These are phyloP conservation scores for Prosopocoilus inquinatus DNA, from an alignment of 2,888 invertebrate species.

Conservation along the genomic window DNA sequence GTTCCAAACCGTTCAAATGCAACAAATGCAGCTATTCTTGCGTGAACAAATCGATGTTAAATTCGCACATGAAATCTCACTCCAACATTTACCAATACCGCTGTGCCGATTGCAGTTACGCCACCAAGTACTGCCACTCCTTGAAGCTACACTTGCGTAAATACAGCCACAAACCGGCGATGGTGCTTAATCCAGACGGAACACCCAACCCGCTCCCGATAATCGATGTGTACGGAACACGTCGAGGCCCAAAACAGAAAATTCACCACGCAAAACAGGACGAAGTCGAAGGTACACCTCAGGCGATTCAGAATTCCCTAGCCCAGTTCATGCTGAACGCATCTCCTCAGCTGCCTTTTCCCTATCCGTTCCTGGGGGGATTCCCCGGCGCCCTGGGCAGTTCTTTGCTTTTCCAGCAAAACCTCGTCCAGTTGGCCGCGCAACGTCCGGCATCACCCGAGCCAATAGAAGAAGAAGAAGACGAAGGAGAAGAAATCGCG, in stretches of 20 bases:
- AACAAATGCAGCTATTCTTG: constrained; percentile 39
- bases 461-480: constrained; percentile 15
- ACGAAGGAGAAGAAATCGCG: constrained; percentile 8
- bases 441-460: constrained; percentile 3
- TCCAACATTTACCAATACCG: constrained; percentile 40
- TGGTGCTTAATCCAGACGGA: constrained; percentile 87
- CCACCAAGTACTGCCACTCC: constrained; percentile 97
- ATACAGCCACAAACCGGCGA: constrained; percentile 85
- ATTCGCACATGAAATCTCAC: constrained; percentile 42
- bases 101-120: constrained; percentile 64
- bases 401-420: constrained; percentile 34
- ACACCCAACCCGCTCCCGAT: constrained; percentile 84
- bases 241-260: constrained; percentile 78
- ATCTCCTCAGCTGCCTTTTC: constrained; percentile 28
- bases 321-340: constrained; percentile 31
- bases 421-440: constrained; percentile 20
- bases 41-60: constrained; percentile 40
- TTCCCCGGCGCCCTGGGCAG: constrained; percentile 34
- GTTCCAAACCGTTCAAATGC: constrained; percentile 39
- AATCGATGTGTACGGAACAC: constrained; percentile 87
- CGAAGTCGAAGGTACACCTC: constrained; percentile 8
- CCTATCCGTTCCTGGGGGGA: constrained; percentile 34
- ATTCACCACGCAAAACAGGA: constrained; percentile 28
- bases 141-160: constrained; percentile 92
- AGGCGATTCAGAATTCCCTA: constrained; percentile 24